Evolutionary conservation across 2,113 vertebrate species (phyloP).

Genomic region (Alexandromys fortis): DNA sequence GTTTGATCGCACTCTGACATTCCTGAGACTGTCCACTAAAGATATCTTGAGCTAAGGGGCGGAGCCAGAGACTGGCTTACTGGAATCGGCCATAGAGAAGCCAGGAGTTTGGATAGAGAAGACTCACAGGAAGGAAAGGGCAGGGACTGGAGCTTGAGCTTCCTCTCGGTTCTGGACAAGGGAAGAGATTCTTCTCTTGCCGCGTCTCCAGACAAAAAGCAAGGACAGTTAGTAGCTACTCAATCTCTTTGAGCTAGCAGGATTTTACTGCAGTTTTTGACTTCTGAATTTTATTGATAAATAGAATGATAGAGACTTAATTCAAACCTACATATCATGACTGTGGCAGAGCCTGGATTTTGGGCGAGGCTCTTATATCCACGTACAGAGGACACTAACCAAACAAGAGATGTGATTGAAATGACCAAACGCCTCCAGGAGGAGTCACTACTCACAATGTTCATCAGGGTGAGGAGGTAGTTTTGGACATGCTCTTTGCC

Average conservation of each 20-base stretch:
- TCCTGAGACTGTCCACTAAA: background rate
- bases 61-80: background rate
- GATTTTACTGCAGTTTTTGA: background rate
- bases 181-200: background rate
- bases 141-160: background rate
- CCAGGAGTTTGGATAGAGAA: background rate
- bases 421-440: background rate
- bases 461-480: conserved; percentile 99
- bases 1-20: background rate
- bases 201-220: background rate
- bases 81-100: background rate
- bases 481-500: conserved; percentile 99
- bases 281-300: background rate
- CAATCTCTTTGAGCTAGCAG: background rate
- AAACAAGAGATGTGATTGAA: background rate
- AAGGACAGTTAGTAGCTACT: background rate
- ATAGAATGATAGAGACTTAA: background rate
- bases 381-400: background rate
- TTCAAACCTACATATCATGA: background rate
- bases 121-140: background rate
- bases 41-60: background rate
- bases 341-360: background rate
- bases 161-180: background rate
- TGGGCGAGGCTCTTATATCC: background rate
- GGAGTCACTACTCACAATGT: conserved; percentile 92